These are phyloP conservation scores for Pachypeltis micranthus DNA, from an alignment of 1,140 invertebrate species.

Conservation along the genomic window DNA sequence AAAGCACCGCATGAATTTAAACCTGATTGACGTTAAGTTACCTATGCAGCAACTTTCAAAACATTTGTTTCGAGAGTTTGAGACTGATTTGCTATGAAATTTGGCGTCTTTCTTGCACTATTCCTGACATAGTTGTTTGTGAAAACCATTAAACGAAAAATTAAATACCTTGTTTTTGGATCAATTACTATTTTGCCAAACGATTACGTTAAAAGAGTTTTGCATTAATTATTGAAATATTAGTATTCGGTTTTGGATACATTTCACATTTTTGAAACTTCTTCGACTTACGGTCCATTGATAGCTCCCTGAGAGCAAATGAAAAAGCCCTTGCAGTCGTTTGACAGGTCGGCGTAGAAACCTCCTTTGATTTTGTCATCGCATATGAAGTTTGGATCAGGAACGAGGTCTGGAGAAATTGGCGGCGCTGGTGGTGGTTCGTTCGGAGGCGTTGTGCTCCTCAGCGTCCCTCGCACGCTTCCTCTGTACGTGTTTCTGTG, in stretches of 20 bases:
- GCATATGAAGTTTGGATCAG: slow-evolving; percentile 46
- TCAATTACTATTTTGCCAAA: not conserved
- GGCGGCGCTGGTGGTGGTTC: not conserved
- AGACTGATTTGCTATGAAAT: too few relatives aligned
- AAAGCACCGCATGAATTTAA: too few relatives aligned
- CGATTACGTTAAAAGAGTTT: too few relatives aligned
- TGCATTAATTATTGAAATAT: not conserved
- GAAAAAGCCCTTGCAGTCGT: slow-evolving; percentile 40
- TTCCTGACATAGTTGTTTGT: too few relatives aligned
- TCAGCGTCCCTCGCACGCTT: not conserved
- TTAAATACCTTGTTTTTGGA: too few relatives aligned
- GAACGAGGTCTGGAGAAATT: slow-evolving; percentile 22
- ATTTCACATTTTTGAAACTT: not conserved
- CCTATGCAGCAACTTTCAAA: too few relatives aligned
- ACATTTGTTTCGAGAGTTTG: too few relatives aligned
- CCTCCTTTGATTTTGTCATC: slow-evolving; percentile 44
- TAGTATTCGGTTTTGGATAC: not conserved
- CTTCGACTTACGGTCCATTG: slow-evolving; percentile 28
- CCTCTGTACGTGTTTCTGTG: too few relatives aligned
- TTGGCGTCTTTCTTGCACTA: too few relatives aligned
- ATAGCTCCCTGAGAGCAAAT: slow-evolving; percentile 30
- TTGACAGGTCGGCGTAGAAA: slow-evolving; percentile 47
- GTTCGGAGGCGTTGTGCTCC: not conserved
- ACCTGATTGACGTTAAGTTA: too few relatives aligned
- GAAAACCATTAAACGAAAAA: too few relatives aligned